Evolutionary conservation across 2,113 vertebrate genomes (phyloP).

Genomic region (Eira barbara): DNA sequence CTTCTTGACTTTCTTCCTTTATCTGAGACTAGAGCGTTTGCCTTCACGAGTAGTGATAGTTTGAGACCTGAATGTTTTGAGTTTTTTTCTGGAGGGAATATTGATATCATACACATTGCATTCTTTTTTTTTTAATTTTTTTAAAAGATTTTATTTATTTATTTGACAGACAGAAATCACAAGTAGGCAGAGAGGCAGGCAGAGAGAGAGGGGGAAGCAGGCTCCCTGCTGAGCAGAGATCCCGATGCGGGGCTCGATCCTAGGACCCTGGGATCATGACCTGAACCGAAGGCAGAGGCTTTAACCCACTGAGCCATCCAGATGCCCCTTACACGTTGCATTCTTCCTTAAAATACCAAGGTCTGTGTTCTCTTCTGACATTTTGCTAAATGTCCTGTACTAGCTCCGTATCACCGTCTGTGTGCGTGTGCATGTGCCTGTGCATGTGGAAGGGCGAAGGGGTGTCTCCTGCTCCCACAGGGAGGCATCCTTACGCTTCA

Average conservation of each 20-base stretch:
- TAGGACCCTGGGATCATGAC: too few relatives aligned
- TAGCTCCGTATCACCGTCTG: neutral
- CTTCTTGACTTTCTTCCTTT: constrained; percentile 6
- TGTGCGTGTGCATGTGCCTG: neutral
- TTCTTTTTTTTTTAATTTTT: neutral
- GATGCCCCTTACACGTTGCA: neutral
- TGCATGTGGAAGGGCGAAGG: neutral
- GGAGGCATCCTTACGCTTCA: neutral
- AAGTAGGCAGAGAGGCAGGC: too few relatives aligned
- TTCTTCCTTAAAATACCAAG: neutral
- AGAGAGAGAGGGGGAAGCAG: too few relatives aligned
- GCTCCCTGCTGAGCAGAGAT: too few relatives aligned
- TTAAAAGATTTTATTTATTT: too few relatives aligned
- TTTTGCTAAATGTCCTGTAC: neutral
- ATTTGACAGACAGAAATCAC: too few relatives aligned
- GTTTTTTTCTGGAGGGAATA: neutral
- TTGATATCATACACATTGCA: neutral
- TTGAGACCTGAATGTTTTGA: neutral
- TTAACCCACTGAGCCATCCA: too few relatives aligned
- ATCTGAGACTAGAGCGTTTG: neutral
- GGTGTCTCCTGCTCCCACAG: neutral
- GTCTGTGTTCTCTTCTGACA: neutral
- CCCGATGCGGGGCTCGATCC: too few relatives aligned
- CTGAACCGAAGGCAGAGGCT: too few relatives aligned
- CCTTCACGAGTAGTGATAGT: neutral